phyloP scores from a whole-genome alignment of 2,113 vertebrate species.

The Aspiorhynchus laticeps region DNA sequence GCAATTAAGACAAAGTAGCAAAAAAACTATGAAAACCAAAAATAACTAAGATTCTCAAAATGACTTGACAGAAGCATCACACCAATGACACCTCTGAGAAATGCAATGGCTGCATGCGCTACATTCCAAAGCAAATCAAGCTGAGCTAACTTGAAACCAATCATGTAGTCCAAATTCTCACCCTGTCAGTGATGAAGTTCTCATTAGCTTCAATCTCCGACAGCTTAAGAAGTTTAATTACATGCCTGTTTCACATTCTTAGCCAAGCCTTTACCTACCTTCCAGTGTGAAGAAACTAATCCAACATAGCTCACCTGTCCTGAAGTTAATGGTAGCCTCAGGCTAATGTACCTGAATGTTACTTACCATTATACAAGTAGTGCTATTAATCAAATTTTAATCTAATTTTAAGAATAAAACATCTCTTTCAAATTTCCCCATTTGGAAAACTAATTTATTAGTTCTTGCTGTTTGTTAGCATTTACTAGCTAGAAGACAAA shows the following conservation, averaged over 20 bases:
- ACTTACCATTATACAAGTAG: slow-evolving; percentile 20
- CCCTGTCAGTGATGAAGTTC: slow-evolving; percentile 43
- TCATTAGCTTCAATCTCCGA: slow-evolving; percentile 33
- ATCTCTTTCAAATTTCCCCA: not conserved
- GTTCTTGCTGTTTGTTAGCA: not conserved
- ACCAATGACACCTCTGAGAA: not conserved
- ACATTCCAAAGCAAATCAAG: slow-evolving; percentile 14
- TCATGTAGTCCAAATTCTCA: slow-evolving; percentile 32
- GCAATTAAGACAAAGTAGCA: too few relatives aligned
- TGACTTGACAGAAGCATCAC: not conserved
- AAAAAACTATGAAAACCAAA: not conserved
- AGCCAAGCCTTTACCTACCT: slow-evolving; percentile 29
- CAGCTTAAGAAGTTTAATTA: slow-evolving; percentile 54
- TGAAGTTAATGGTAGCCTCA: slow-evolving; percentile 57
- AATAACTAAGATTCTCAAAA: not conserved
- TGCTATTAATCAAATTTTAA: not conserved
- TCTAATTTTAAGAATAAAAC: not conserved
- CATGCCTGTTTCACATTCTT: slow-evolving; percentile 53
- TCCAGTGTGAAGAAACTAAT: slow-evolving; percentile 54
- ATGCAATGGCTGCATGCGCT: not conserved
- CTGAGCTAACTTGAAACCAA: slow-evolving; percentile 43
- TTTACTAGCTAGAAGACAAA: not conserved
- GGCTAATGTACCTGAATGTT: slow-evolving; percentile 40
- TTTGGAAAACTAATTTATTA: not conserved
- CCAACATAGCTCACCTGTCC: slow-evolving; percentile 52